A percentile compares a stretch with the other conserved stretches of the same genome.
These are phyloP conservation scores for Entomyzon cyanotis DNA, from an alignment of 2,113 vertebrate species.

Conservation along the genomic window DNA sequence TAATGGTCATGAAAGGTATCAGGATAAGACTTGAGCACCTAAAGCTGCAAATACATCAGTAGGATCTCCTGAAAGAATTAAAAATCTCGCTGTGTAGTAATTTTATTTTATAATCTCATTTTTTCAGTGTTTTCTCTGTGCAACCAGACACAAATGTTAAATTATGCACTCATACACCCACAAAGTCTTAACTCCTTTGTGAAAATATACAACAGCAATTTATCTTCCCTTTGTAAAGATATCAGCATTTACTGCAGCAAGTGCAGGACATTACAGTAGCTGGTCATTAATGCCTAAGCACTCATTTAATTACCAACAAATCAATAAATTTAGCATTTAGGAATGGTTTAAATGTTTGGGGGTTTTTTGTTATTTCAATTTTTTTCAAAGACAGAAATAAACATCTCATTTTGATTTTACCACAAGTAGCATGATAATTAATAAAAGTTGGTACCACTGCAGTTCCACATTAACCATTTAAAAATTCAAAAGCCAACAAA, in stretches of 20 bases:
- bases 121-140: not conserved
- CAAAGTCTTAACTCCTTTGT: not conserved
- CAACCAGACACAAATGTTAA: not conserved
- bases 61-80: not conserved
- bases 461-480: not conserved
- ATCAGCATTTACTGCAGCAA: not conserved
- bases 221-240: not conserved
- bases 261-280: not conserved
- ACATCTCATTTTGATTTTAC: not conserved
- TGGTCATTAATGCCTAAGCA: not conserved
- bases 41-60: not conserved
- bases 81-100: rapidly evolving
- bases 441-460: not conserved
- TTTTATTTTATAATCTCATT: not conserved
- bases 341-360: not conserved
- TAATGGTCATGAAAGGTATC: not conserved
- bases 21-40: not conserved
- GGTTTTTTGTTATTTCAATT: not conserved
- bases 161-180: not conserved
- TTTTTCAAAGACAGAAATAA: not conserved
- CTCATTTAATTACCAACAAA: not conserved
- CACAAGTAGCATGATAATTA: not conserved
- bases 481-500: not conserved
- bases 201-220: not conserved
- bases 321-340: not conserved